A percentile compares a stretch with the other conserved stretches of the same genome.
Conservation (phyloP, 2,888 invertebrate genomes). For the Seira ritae region DNA sequence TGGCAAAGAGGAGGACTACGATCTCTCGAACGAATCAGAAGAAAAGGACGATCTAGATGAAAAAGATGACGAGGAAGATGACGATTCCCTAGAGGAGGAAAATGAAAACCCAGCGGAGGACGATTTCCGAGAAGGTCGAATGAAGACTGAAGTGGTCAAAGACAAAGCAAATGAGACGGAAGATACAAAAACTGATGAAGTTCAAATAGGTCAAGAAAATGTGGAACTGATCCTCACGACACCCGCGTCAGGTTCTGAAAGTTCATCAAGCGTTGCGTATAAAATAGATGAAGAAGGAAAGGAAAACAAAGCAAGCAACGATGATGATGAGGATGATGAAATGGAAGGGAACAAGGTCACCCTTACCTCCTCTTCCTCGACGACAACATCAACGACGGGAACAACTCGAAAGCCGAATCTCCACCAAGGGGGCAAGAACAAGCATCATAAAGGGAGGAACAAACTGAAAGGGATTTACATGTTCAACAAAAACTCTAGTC, state of each 20-base stretch:
- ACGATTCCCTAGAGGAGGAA: constrained; percentile 21
- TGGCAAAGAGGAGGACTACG: constrained; percentile 50
- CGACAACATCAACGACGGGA: neutral
- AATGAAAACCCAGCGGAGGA: constrained; percentile 4
- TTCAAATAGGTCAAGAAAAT: too few relatives aligned
- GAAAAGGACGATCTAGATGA: constrained; percentile 52
- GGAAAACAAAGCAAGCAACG: too few relatives aligned
- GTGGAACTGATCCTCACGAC: neutral
- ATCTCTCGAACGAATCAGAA: constrained; percentile 44
- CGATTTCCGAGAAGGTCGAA: neutral
- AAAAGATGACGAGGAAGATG: constrained; percentile 49
- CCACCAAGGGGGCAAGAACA: constrained; percentile 34
- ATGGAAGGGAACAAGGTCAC: too few relatives aligned
- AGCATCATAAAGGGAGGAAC: constrained; percentile 26
- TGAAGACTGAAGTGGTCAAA: too few relatives aligned
- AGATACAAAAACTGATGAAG: neutral
- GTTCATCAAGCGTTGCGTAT: neutral
- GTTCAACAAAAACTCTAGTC: constrained; percentile 23
- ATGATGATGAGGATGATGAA: too few relatives aligned
- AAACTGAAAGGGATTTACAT: constrained; percentile 36
- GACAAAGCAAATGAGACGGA: too few relatives aligned
- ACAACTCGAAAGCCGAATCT: constrained; percentile 25
- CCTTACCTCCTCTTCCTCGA: neutral
- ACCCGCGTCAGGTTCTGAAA: neutral
- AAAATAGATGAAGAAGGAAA: neutral